Evolutionary conservation across 2,113 vertebrate species (phyloP).

Genomic region (Podiceps cristatus): DNA sequence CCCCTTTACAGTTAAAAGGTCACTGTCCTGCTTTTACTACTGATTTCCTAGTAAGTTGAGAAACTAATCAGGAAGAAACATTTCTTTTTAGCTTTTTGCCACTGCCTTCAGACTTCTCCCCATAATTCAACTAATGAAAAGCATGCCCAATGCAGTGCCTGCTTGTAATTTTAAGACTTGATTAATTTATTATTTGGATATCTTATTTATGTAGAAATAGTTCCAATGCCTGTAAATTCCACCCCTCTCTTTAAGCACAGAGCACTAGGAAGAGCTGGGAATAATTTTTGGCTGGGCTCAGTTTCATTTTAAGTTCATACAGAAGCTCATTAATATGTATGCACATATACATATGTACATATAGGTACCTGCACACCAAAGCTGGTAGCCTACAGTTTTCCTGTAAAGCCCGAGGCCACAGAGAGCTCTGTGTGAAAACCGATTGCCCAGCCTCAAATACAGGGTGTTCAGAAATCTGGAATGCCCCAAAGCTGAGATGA

Average conservation of each 20-base stretch:
- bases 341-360: accelerated
- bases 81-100: not conserved
- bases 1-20: not conserved
- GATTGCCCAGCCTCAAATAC: not conserved
- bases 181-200: not conserved
- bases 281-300: not conserved
- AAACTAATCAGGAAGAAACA: not conserved
- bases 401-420: not conserved
- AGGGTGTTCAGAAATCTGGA: not conserved
- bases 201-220: not conserved
- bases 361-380: not conserved
- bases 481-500: not conserved
- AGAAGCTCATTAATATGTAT: not conserved
- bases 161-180: not conserved
- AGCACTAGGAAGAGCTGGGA: not conserved
- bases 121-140: not conserved
- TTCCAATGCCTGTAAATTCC: not conserved
- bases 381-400: not conserved
- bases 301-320: not conserved
- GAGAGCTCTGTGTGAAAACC: not conserved
- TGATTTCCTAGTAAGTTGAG: not conserved
- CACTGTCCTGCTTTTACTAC: not conserved
- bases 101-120: not conserved
- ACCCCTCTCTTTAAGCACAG: not conserved
- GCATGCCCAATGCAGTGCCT: not conserved